phyloP scores from a whole-genome alignment of 2,797 vertebrate genomes.

The Scomberomorus guttatus region DNA sequence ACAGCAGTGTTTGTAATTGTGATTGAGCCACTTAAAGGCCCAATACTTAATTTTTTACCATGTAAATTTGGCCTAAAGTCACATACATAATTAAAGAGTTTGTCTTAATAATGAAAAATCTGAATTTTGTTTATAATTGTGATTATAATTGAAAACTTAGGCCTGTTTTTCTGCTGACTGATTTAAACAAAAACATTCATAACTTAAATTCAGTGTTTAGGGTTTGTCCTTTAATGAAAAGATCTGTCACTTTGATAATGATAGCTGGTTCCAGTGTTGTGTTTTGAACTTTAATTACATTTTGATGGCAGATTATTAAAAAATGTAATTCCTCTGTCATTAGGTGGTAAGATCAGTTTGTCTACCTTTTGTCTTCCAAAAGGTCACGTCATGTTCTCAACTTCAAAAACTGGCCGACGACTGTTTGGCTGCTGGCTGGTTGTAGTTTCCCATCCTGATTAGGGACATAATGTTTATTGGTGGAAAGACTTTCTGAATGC shows the following conservation, averaged over 20 bases:
- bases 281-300: neutral
- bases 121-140: neutral
- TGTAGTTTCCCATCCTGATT: neutral
- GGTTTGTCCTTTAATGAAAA: neutral
- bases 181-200: neutral
- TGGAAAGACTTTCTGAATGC: neutral
- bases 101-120: neutral
- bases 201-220: neutral
- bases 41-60: no score
- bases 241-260: neutral
- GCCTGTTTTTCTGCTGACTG: no score
- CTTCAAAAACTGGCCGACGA: neutral
- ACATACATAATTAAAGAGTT: neutral
- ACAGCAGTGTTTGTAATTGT: no score
- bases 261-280: neutral
- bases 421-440: neutral
- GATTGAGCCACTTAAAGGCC: no score
- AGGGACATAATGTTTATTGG: constrained; percentile 3
- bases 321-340: neutral
- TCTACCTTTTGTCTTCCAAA: neutral
- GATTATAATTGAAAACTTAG: no score
- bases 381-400: neutral
- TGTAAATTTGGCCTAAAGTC: no score
- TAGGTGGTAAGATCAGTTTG: neutral
- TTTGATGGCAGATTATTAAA: neutral